Base-by-base conservation (phyloP, 2,113 vertebrate genomes). In the Gasterosteus aculeatus region DNA sequence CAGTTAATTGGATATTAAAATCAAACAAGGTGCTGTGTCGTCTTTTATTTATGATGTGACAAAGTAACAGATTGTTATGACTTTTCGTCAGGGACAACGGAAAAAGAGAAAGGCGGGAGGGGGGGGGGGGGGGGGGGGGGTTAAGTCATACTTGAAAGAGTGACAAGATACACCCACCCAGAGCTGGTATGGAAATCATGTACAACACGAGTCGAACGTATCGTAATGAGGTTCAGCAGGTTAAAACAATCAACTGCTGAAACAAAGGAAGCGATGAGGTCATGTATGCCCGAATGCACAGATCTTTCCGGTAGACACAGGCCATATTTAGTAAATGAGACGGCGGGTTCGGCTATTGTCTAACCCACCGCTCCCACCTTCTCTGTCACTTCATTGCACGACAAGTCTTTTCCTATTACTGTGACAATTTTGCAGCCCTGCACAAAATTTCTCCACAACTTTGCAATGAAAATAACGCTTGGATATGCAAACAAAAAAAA, bases 151-250 rank as follows among this genome's bases (percentile, higher is more conserved):
- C 42, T 64, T 59, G 33, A 67, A 56, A 59, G 41, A 53, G 16
- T 38, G 18, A 62, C 65, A 57, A 58, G 65, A 35, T 54, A 44
- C 67, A 44, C 19, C 51, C 65, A 67, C 53, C 42, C 33, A 35
- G 22, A 69, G 39, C 53, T 53, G n/a, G 47, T 33, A 46, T 46
- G 26, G 61, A 61, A 61, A 49, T 75, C 83, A 77, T 77, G 56
- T 74, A 78, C 82, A 81, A 82, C 29, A 69, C 2, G 29, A 63
- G 61, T 62, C 59, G 67, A 85, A 83, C 84, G 62, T 57, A 60
- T 84, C 77, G 80, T 89, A 80, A 88, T 90, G 74, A 84, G 72
- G 80, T 87, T 81, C 72, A 82, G 71, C 53, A 64, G 85, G 88
- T 85, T 87, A 77, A 87, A 26, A 83, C 76, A 89, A 88, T 82